Evolutionary conservation across 30 jellyfish, hydroid and myxozoan genomes (phyloP).

Genomic region (Aurelia aurita complex sp. Pacific): DNA sequence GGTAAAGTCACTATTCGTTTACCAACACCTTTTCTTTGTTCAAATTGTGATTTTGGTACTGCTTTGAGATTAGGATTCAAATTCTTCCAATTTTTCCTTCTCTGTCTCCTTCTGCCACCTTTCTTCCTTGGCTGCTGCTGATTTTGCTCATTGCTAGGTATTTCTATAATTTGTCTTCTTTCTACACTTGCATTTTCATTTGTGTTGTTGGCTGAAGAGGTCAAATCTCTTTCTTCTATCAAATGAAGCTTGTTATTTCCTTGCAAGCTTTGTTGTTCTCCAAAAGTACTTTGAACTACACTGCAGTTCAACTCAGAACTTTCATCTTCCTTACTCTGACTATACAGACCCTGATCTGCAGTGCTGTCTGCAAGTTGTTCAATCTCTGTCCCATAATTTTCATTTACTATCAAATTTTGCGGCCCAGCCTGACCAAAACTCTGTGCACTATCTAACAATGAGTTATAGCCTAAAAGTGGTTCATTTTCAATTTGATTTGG

Average conservation of each 20-base stretch:
- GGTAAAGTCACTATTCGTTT: not conserved
- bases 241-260: not conserved
- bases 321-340: not conserved
- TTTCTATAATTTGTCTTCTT: not conserved
- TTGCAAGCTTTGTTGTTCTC: not conserved
- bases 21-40: not conserved
- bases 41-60: not conserved
- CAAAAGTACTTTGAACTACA: not conserved
- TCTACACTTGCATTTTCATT: not conserved
- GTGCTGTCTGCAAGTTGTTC: not conserved
- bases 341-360: not conserved
- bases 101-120: constrained; percentile 1
- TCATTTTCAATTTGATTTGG: constrained; percentile 26
- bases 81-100: constrained; percentile 9
- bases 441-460: no score
- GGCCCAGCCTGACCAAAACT: no score
- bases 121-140: not conserved
- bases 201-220: not conserved
- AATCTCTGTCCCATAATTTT: not conserved
- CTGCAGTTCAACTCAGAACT: not conserved
- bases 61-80: constrained; percentile 5
- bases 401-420: no score
- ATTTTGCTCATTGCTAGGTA: not conserved
- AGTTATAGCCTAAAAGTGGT: not conserved
- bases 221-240: not conserved